phyloP scores from a whole-genome alignment of 2,888 invertebrate genomes.

The Allygus modestus region DNA sequence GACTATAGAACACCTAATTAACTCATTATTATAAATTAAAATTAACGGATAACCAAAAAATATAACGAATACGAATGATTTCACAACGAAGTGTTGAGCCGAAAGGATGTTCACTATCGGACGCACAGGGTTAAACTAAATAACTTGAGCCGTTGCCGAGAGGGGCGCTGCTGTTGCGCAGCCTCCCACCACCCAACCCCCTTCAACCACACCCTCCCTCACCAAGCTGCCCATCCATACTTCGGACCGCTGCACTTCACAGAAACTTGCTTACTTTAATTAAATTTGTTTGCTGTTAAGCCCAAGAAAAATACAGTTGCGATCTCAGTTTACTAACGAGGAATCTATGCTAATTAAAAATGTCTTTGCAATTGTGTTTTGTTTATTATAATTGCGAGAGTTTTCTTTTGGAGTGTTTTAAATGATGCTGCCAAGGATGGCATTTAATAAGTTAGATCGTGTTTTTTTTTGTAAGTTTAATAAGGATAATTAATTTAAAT shows the following conservation, averaged over 20 bases:
- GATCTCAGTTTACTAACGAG: constrained; percentile 17
- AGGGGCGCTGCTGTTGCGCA: not conserved
- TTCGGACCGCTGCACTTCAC: constrained; percentile 16
- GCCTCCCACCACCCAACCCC: not conserved
- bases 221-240: not conserved
- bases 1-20: too few species aligned
- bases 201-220: not conserved
- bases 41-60: too few species aligned
- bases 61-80: not conserved
- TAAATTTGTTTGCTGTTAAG: constrained; percentile 29
- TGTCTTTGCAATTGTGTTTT: constrained; percentile 5
- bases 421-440: not conserved
- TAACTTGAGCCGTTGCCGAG: constrained; percentile 3
- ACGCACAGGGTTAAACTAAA: not conserved
- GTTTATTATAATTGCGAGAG: not conserved
- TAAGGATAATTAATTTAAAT: too few species aligned
- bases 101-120: not conserved
- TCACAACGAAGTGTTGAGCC: not conserved
- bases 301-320: not conserved
- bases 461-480: too few species aligned
- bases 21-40: too few species aligned
- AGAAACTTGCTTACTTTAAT: constrained; percentile 31
- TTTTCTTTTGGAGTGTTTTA: not conserved
- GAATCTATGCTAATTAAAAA: constrained; percentile 25
- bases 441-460: not conserved